Conservation (phyloP, 2,888 invertebrate species). For the Portevinia maculata region DNA sequence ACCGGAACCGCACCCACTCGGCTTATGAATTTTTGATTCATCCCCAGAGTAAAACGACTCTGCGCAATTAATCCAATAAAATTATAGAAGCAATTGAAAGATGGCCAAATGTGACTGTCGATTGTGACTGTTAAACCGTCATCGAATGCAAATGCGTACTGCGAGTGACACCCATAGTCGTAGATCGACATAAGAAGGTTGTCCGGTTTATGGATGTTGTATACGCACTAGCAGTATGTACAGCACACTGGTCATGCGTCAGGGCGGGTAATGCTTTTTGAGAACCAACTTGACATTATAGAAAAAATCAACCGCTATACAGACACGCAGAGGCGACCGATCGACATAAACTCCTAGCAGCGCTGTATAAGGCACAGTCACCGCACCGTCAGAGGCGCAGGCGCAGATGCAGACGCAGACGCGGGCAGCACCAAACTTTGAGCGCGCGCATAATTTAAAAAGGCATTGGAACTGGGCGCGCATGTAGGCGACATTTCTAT, state of each 20-base stretch:
- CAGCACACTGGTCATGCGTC: constrained; percentile 29
- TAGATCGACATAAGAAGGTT: constrained; percentile 67
- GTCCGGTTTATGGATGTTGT: constrained; percentile 47
- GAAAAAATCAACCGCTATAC: constrained; percentile 59
- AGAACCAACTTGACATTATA: constrained; percentile 69
- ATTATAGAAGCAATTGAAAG: constrained; percentile 63
- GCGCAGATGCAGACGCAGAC: constrained; percentile 17
- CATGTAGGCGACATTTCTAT: constrained; percentile 74
- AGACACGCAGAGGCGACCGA: constrained; percentile 58
- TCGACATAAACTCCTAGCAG: constrained; percentile 32
- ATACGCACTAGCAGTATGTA: constrained; percentile 38
- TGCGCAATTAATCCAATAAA: constrained; percentile 70
- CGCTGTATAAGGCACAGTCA: constrained; percentile 52
- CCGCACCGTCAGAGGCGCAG: constrained; percentile 11
- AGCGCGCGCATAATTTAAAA: constrained; percentile 70
- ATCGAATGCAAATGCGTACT: constrained; percentile 65
- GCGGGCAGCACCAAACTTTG: constrained; percentile 60
- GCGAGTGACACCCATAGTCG: constrained; percentile 47
- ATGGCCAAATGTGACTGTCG: constrained; percentile 66
- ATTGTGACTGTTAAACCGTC: constrained; percentile 40
- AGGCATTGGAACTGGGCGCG: constrained; percentile 71
- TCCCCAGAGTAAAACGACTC: constrained; percentile 56
- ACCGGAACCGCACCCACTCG: constrained; percentile 73
- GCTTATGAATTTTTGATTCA: constrained; percentile 70
- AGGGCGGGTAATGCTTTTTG: constrained; percentile 59